These are phyloP conservation scores for Neotoma lepida DNA, from an alignment of 2,113 vertebrate genomes.

Conservation along the genomic window DNA sequence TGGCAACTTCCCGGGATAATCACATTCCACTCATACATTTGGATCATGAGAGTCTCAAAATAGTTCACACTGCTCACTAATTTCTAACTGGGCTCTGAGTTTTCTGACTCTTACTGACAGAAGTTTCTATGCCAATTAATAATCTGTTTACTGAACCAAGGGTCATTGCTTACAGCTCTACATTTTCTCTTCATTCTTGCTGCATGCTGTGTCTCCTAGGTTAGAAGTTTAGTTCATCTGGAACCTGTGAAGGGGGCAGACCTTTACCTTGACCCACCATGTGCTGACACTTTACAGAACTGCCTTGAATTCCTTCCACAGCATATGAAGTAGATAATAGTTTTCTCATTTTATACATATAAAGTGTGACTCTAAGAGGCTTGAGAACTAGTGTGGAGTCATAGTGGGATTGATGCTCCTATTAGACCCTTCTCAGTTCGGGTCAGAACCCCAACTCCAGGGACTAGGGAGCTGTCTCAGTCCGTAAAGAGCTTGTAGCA, in stretches of 20 bases:
- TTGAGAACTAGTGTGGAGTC: not conserved
- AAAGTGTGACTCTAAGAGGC: not conserved
- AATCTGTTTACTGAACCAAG: slow-evolving; percentile 2
- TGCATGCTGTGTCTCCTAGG: not conserved
- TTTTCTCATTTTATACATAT: not conserved
- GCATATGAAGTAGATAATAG: not conserved
- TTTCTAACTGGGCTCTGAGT: slow-evolving; percentile 10
- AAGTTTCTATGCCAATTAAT: not conserved
- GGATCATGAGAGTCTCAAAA: not conserved
- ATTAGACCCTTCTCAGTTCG: not conserved
- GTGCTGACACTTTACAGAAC: not conserved
- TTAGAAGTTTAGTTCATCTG: slow-evolving; percentile 46
- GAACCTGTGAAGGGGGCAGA: not conserved
- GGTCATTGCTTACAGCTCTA: slow-evolving; percentile 44
- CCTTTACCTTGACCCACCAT: not conserved
- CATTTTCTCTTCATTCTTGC: slow-evolving; percentile 31
- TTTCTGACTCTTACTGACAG: not conserved
- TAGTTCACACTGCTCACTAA: not conserved
- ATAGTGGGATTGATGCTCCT: accelerated
- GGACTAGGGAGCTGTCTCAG: not conserved
- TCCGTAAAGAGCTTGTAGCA: not conserved
- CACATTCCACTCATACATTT: not conserved
- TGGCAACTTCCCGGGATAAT: not conserved
- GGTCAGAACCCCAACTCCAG: not conserved
- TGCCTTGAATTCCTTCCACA: not conserved